phyloP scores from a whole-genome alignment of 1,140 invertebrate genomes.

The Elymnias hypermnestra region DNA sequence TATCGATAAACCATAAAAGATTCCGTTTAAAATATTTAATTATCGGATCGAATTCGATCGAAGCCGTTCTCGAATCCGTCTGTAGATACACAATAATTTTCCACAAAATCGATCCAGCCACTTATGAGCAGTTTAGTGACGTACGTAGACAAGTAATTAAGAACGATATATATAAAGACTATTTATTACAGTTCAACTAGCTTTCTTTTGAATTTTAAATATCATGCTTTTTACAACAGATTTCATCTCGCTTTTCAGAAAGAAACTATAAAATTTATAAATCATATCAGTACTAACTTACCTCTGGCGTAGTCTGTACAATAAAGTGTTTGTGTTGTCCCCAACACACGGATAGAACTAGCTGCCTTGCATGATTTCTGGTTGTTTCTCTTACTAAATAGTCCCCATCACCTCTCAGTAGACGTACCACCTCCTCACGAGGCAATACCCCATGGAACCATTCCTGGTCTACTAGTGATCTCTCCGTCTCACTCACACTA shows the following conservation, averaged over 20 bases:
- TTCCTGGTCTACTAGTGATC: conserved; percentile 89
- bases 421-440: conserved; percentile 94
- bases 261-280: not conserved
- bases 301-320: conserved; percentile 94
- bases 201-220: no score
- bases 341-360: conserved; percentile 97
- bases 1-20: no score
- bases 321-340: conserved; percentile 98
- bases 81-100: no score
- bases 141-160: no score
- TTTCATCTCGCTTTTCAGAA: not conserved
- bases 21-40: no score
- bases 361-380: conserved; percentile 93
- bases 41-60: no score
- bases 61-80: no score
- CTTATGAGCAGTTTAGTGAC: no score
- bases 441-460: conserved; percentile 99
- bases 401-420: conserved; percentile 92
- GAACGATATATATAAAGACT: no score
- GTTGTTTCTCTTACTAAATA: conserved; percentile 96
- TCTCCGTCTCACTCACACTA: conserved; percentile 59
- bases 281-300: conserved; percentile 43
- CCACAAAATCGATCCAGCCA: no score
- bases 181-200: no score
- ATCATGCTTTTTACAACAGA: no score